Percentiles rank a stretch among this genome's conserved stretches.
phyloP scores from a whole-genome alignment of 2,113 vertebrate genomes.

The Eulemur macaco region DNA sequence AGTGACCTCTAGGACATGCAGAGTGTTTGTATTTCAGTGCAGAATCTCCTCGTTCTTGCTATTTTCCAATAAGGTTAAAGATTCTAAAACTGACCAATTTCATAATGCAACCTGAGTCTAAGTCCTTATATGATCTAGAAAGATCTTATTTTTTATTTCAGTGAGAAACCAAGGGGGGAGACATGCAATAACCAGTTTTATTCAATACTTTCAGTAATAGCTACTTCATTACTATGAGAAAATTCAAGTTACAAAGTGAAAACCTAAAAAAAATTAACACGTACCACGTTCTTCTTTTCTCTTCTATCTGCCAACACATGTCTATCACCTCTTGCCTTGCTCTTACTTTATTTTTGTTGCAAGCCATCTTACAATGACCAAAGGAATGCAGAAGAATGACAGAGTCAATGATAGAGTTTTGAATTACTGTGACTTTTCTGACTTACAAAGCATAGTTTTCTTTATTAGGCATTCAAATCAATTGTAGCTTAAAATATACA shows the following conservation, averaged over 20 bases:
- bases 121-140: background rate
- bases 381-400: background rate
- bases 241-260: background rate
- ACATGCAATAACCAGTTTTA: background rate
- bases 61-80: background rate
- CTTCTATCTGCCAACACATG: background rate
- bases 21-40: fast-evolving
- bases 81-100: background rate
- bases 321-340: background rate
- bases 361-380: background rate
- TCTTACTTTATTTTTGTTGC: background rate
- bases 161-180: fast-evolving
- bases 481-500: background rate
- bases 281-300: background rate
- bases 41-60: background rate
- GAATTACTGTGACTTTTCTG: background rate
- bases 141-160: background rate
- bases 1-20: too few species aligned
- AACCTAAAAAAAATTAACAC: background rate
- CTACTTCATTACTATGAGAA: background rate
- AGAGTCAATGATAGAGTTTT: background rate
- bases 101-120: background rate
- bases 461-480: background rate
- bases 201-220: background rate
- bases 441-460: background rate